Conservation (phyloP, 2,113 vertebrate genomes). For the Uria lomvia region DNA sequence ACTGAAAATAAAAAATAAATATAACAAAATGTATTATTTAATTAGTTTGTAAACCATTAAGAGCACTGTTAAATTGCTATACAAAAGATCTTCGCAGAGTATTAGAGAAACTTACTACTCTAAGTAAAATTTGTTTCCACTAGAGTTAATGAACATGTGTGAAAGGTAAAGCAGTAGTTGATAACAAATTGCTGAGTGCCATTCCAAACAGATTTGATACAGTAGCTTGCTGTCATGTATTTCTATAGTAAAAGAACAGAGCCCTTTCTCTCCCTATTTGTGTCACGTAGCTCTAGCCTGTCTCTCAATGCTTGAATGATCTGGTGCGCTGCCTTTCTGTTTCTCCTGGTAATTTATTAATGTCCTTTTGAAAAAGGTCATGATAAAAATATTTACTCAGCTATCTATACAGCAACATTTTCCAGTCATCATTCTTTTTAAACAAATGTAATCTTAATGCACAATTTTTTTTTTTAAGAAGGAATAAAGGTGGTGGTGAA, state of each 20-base stretch:
- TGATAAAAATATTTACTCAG: constrained; percentile 9
- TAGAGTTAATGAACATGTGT: not conserved
- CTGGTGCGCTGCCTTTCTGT: not conserved
- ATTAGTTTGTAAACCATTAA: not conserved
- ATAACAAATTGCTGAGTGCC: not conserved
- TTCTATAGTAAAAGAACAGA: not conserved
- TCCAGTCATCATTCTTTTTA: not conserved
- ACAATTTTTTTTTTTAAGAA: not conserved
- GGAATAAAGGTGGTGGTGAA: not conserved
- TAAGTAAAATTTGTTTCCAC: not conserved
- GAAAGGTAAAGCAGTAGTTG: not conserved
- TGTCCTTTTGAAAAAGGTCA: not conserved
- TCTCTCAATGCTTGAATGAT: not conserved
- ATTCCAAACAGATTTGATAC: not conserved
- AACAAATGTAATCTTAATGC: not conserved
- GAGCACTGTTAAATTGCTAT: not conserved
- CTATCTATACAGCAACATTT: not conserved
- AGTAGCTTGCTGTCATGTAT: not conserved
- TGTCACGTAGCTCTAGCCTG: not conserved
- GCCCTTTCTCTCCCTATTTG: not conserved
- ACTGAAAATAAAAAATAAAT: not conserved
- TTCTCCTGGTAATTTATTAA: not conserved
- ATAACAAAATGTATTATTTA: not conserved
- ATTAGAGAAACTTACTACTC: not conserved
- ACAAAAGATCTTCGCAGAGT: not conserved